phyloP scores from a whole-genome alignment of 2,888 invertebrate genomes.

The Caenorhabditis doughertyi region DNA sequence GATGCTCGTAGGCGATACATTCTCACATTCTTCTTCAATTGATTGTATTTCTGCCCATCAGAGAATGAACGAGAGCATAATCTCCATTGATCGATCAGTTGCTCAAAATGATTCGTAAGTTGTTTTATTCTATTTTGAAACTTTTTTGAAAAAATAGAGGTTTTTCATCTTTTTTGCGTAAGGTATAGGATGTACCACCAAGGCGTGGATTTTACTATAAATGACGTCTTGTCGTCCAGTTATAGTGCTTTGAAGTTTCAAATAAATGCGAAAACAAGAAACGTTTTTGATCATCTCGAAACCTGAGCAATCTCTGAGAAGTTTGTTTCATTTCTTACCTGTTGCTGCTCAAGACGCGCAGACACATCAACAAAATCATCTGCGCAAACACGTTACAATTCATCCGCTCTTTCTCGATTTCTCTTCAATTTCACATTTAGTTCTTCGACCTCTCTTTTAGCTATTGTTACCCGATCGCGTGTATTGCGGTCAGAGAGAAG shows the following conservation, averaged over 20 bases:
- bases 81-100: conserved; percentile 62
- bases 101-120: conserved; percentile 59
- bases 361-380: conserved; percentile 52
- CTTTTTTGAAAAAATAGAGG: too few relatives aligned
- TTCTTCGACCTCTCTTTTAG: conserved; percentile 6
- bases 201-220: too few relatives aligned
- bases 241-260: neutral
- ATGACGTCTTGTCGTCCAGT: too few relatives aligned
- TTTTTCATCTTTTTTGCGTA: too few relatives aligned
- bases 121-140: neutral
- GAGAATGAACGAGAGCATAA: conserved; percentile 61
- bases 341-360: conserved; percentile 36
- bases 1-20: conserved; percentile 75
- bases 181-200: too few relatives aligned
- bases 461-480: conserved; percentile 58
- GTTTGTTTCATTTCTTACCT: neutral
- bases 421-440: conserved; percentile 2
- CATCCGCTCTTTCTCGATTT: conserved; percentile 15
- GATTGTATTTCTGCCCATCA: conserved; percentile 65
- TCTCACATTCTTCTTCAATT: conserved; percentile 71
- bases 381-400: conserved; percentile 57
- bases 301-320: neutral
- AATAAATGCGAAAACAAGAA: too few relatives aligned
- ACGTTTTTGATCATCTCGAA: neutral
- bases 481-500: conserved; percentile 49